Conservation (phyloP, 2,113 vertebrate species). For the Indicator maculatus region DNA sequence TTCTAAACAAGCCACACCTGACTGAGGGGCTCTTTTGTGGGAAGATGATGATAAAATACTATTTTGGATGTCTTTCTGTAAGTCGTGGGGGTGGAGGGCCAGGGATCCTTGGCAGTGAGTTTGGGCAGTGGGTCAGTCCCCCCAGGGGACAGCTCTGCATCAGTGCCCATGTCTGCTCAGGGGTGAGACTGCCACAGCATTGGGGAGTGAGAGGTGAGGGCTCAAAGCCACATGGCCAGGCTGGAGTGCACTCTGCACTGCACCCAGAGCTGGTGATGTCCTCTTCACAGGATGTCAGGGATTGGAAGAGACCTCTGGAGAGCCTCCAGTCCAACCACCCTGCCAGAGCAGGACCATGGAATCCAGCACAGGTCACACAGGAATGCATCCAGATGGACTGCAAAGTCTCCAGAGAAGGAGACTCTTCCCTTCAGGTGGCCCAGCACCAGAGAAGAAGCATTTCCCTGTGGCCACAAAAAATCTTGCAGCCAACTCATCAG, state of each 20-base stretch:
- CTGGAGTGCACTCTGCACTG: fast-evolving
- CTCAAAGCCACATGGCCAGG: neutral
- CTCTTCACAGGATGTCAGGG: neutral
- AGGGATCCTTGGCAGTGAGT: neutral
- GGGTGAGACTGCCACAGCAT: neutral
- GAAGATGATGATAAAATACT: neutral
- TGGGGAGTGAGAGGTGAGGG: neutral
- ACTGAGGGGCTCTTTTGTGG: neutral
- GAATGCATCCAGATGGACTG: too few species aligned
- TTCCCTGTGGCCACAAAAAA: neutral
- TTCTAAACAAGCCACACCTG: neutral
- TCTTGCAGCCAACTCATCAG: neutral
- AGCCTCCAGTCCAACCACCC: too few species aligned
- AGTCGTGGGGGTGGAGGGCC: neutral
- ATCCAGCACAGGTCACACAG: too few species aligned
- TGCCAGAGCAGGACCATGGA: too few species aligned
- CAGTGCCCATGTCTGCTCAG: neutral
- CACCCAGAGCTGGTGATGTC: neutral
- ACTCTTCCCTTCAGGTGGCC: neutral
- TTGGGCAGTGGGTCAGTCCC: neutral
- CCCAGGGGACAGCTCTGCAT: neutral
- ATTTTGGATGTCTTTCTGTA: neutral
- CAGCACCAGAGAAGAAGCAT: neutral
- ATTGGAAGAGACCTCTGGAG: too few species aligned
- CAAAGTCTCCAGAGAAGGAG: too few species aligned